These are phyloP conservation scores for Cydia pomonella DNA, from an alignment of 1,140 invertebrate genomes.

Conservation along the genomic window DNA sequence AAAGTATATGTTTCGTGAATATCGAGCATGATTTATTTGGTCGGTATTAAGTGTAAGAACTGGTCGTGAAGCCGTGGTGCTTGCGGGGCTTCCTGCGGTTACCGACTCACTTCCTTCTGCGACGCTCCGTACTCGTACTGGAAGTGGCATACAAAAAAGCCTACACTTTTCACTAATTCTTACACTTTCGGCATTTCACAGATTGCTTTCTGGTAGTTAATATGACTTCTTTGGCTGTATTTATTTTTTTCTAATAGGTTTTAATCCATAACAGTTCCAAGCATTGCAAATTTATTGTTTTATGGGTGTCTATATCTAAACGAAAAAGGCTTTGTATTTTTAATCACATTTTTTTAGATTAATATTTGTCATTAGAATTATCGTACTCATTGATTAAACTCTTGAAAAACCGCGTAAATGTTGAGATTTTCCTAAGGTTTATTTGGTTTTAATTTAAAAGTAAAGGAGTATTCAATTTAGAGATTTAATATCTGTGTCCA, in stretches of 20 bases:
- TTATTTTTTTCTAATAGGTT: background rate
- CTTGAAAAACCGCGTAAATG: too few relatives aligned
- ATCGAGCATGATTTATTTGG: background rate
- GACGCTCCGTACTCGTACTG: background rate
- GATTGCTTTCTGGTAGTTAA: too few relatives aligned
- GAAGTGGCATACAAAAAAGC: background rate
- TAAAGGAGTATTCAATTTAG: background rate
- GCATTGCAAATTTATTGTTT: too few relatives aligned
- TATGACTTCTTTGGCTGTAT: background rate
- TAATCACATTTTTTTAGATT: too few relatives aligned
- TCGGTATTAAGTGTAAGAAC: slow-evolving; percentile 29
- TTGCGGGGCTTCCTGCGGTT: slow-evolving; percentile 56
- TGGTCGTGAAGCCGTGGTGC: slow-evolving; percentile 44
- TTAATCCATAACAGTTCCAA: too few relatives aligned
- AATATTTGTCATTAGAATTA: too few relatives aligned
- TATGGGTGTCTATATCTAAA: too few relatives aligned
- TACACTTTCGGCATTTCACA: too few relatives aligned
- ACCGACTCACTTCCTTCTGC: slow-evolving; percentile 32
- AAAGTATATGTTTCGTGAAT: background rate
- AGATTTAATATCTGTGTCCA: slow-evolving; percentile 12
- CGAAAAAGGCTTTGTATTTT: too few relatives aligned
- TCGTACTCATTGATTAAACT: too few relatives aligned
- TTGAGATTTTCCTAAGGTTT: background rate
- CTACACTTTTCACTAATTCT: background rate
- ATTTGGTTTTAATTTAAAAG: background rate